A percentile compares a stretch with the other conserved stretches of the same genome.
Evolutionary conservation across 2,113 vertebrate genomes (phyloP).

Genomic region (Mesoclemmys tuberculata): DNA sequence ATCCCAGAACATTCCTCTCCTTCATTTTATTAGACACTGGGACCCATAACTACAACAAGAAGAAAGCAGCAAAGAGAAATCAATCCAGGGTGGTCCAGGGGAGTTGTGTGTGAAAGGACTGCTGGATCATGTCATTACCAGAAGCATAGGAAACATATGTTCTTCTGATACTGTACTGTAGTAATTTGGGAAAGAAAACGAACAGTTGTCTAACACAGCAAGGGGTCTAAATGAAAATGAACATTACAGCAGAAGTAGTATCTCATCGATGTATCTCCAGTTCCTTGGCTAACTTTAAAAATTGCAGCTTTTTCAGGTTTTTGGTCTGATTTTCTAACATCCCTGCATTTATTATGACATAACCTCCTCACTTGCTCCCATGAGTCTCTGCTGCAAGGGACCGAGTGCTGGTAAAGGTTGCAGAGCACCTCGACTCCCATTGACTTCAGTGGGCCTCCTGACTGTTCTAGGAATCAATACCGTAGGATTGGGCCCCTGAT

Average conservation of each 20-base stretch:
- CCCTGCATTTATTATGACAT: rapidly evolving
- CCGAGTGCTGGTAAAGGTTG: rapidly evolving
- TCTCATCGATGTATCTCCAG: not conserved
- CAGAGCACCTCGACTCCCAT: rapidly evolving
- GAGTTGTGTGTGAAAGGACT: not conserved
- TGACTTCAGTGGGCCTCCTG: not conserved
- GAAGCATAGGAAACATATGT: not conserved
- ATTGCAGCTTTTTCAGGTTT: not conserved
- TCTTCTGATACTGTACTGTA: not conserved
- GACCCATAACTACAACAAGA: not conserved
- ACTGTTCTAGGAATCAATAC: not conserved
- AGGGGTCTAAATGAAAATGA: not conserved
- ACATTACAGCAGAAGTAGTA: not conserved
- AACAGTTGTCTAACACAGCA: slow-evolving; percentile 47
- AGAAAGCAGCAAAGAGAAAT: not conserved
- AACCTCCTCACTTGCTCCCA: rapidly evolving
- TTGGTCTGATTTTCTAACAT: not conserved
- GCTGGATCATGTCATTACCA: not conserved
- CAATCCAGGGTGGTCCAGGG: not conserved
- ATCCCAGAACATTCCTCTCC: not conserved
- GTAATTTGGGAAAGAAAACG: not conserved
- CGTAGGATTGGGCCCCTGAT: not conserved
- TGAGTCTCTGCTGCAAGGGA: rapidly evolving
- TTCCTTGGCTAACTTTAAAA: slow-evolving; percentile 6
- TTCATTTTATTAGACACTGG: rapidly evolving